A percentile compares a stretch with the other conserved stretches of the same genome.
phyloP scores from a whole-genome alignment of 2,797 vertebrate genomes.

The Enteromius paludinosus region DNA sequence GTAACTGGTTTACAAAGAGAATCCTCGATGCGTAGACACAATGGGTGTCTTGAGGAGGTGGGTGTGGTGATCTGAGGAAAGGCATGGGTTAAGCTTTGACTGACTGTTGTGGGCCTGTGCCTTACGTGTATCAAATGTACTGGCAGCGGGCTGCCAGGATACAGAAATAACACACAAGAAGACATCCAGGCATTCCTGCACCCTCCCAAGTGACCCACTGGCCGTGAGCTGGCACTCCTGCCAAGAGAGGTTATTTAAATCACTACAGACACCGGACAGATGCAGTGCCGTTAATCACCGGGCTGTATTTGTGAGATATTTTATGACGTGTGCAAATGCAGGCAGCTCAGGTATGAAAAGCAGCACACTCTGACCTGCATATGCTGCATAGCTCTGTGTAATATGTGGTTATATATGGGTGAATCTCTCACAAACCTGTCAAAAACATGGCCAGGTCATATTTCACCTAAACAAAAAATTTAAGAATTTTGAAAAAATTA shows the following conservation, averaged over 20 bases:
- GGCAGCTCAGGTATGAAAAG: slow-evolving; percentile 24
- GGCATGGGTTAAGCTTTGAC: slow-evolving; percentile 20
- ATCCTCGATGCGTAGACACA: slow-evolving; percentile 47
- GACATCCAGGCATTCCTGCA: slow-evolving; percentile 57
- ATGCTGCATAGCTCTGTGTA: background rate
- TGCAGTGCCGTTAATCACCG: slow-evolving; percentile 17
- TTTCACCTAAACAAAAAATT: background rate
- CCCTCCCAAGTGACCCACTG: slow-evolving; percentile 65
- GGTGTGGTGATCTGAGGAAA: slow-evolving; percentile 50
- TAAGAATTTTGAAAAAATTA: background rate
- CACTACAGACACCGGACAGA: slow-evolving; percentile 30
- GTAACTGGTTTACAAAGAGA: slow-evolving; percentile 55
- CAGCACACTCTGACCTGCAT: slow-evolving; percentile 15
- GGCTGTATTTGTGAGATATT: slow-evolving; percentile 22
- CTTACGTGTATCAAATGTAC: slow-evolving; percentile 53
- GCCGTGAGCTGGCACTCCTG: slow-evolving; percentile 54
- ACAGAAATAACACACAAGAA: slow-evolving; percentile 69
- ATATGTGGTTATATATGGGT: background rate
- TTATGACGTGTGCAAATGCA: background rate
- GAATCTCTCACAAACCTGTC: background rate
- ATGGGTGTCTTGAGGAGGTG: slow-evolving; percentile 51
- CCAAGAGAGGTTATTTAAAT: slow-evolving; percentile 55
- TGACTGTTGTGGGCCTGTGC: slow-evolving; percentile 25
- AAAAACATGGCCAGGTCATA: background rate
- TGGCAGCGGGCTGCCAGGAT: slow-evolving; percentile 51